A percentile compares a stretch with the other conserved stretches of the same genome.
Conservation (phyloP, 1,140 invertebrate species). For the Liolophura sinensis region DNA sequence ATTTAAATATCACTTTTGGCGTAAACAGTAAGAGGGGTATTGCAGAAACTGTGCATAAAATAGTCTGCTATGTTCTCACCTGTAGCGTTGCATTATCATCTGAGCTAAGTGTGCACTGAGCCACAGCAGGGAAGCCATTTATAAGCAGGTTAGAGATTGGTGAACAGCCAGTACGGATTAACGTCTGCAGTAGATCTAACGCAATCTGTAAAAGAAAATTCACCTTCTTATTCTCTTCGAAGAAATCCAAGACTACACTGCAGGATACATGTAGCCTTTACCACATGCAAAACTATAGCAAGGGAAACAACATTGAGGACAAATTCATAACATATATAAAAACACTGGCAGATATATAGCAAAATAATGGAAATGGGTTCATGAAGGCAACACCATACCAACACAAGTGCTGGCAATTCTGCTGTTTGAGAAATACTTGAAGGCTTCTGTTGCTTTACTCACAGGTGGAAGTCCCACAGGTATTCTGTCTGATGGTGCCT, state of each 20-base stretch:
- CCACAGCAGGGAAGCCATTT: conserved; percentile 50
- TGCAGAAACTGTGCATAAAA: not conserved
- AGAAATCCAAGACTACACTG: not conserved
- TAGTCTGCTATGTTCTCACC: conserved; percentile 32
- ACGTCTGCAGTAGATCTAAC: conserved; percentile 48
- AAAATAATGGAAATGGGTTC: no score
- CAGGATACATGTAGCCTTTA: not conserved
- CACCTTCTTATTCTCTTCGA: not conserved
- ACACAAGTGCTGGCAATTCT: no score
- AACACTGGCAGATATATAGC: no score
- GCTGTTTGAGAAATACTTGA: not conserved
- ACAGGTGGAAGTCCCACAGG: conserved; percentile 50
- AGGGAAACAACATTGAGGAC: no score
- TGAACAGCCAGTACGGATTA: conserved; percentile 39
- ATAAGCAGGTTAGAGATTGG: conserved; percentile 48
- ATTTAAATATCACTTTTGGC: not conserved
- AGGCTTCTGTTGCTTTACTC: conserved; percentile 21
- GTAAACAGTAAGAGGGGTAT: not conserved
- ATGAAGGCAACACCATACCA: no score
- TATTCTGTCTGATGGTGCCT: conserved; percentile 52
- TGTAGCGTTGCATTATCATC: conserved; percentile 68
- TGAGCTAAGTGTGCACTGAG: conserved; percentile 47
- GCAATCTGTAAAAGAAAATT: conserved; percentile 42
- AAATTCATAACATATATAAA: no score
- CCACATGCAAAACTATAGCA: not conserved